Percentiles rank a stretch among this genome's conserved stretches.
Conservation (phyloP, 1,140 invertebrate species). For the Lysiphlebus fabarum region DNA sequence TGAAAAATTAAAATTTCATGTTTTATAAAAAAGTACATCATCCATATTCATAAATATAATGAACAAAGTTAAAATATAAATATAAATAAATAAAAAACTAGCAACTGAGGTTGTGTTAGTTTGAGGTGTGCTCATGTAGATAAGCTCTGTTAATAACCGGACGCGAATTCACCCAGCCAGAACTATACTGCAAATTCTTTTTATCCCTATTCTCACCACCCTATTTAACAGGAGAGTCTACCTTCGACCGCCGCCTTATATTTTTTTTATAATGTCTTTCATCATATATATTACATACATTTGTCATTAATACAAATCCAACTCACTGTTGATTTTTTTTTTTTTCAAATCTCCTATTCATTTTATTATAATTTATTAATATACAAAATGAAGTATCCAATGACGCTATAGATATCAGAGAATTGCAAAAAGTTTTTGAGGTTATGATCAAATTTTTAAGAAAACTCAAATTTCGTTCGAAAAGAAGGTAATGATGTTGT, state of each 20-base stretch:
- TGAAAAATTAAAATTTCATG: too few species aligned
- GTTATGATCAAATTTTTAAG: too few species aligned
- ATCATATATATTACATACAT: conserved; percentile 12
- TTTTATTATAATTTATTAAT: too few species aligned
- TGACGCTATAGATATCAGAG: too few species aligned
- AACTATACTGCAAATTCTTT: conserved; percentile 48
- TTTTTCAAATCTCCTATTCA: too few species aligned
- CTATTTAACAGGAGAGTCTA: conserved; percentile 13
- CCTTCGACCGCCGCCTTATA: conserved; percentile 28
- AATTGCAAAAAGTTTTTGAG: too few species aligned
- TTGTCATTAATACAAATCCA: too few species aligned
- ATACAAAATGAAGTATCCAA: too few species aligned
- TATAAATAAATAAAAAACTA: conserved; percentile 16
- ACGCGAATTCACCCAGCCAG: conserved; percentile 56
- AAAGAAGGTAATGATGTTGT: too few species aligned
- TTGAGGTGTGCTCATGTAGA: conserved; percentile 58
- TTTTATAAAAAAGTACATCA: too few species aligned
- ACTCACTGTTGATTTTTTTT: too few species aligned
- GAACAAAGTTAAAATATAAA: conserved; percentile 6
- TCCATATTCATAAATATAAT: not conserved
- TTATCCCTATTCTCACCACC: conserved; percentile 37
- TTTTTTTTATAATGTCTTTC: conserved; percentile 26
- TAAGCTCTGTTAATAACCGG: conserved; percentile 58
- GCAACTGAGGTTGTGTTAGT: conserved; percentile 43
- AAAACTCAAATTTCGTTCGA: too few species aligned